Evolutionary conservation across 2,113 vertebrate species (phyloP), one percentile per base, ranked within the genome.

Genomic region (Epinephelus cyanopodus): DNA sequence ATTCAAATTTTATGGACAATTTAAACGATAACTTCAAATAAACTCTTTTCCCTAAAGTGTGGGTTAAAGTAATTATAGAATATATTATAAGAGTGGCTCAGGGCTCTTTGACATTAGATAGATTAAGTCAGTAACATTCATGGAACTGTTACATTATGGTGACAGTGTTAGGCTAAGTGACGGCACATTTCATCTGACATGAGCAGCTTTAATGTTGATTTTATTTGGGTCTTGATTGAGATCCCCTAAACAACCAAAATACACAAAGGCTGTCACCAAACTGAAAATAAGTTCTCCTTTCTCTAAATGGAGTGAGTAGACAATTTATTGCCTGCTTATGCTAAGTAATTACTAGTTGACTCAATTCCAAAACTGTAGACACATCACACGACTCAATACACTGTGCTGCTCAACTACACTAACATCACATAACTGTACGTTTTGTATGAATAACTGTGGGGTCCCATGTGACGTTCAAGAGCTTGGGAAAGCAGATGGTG

Each of bases 401-500:
- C 10, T 67, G 29, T 33, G 45, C 19, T 58, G 29, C 63, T 78
- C 21, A 74, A 45, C 63, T 82, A 58, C 39, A 63, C 56, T 64
- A 39, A 69, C 27, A 74, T 82, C 48, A 74, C 33, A 77, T 58
- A 68, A 58, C 62, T 61, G 57, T 66, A 66, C 2, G 56, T 42
- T 62, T 74, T 78, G 48, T 39, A 61, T 71, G 12, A 78, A 82
- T 78, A 66, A 65, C 57, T 52, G 19, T 61, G 48, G 58, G 39
- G 39, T 83, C 76, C 85, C 76, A 67, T 50, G 67, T 77, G 72
- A 48, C 3, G 14, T 74, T 66, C 50, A 69, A 64, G 48, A 19
- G 11, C 57, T 68, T 17, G 1, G 69, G 63, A 82, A 64, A 79
- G 56, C 84, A 82, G 57, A 69, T 78, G 69, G 74, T 53, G 74